phyloP scores from a whole-genome alignment of 2,113 vertebrate genomes.

The Psophia crepitans region DNA sequence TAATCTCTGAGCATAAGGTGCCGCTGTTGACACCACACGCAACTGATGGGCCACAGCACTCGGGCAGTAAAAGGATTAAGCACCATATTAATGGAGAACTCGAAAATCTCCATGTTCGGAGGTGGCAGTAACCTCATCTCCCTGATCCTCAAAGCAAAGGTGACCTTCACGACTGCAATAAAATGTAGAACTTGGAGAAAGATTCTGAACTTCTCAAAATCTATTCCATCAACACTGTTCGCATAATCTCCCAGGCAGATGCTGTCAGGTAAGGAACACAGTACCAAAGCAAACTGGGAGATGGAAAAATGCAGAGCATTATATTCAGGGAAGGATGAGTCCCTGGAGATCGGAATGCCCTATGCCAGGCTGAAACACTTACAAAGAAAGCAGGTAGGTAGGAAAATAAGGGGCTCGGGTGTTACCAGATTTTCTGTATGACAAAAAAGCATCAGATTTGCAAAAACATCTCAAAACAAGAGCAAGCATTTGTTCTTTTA shows the following conservation, averaged over 20 bases:
- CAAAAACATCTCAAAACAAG: not conserved
- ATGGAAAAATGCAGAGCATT: not conserved
- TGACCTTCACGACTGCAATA: not conserved
- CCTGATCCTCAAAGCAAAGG: conserved; percentile 3
- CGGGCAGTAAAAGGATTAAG: not conserved
- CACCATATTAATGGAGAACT: not conserved
- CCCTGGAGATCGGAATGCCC: not conserved
- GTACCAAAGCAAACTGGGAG: not conserved
- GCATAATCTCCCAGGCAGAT: not conserved
- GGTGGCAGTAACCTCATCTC: not conserved
- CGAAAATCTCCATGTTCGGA: not conserved
- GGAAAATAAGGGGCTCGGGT: not conserved
- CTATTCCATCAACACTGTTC: not conserved
- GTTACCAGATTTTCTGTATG: not conserved
- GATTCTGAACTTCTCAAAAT: not conserved
- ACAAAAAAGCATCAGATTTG: not conserved
- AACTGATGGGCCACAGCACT: not conserved
- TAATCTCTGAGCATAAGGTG: not conserved
- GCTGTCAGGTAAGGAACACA: not conserved
- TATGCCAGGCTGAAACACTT: not conserved
- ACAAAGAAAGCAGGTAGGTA: not conserved
- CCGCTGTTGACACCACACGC: not conserved
- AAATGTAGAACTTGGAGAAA: not conserved
- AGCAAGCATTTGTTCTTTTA: not conserved
- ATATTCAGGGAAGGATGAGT: not conserved